phyloP scores from a whole-genome alignment of 2,113 vertebrate genomes.

The Melospiza melodia region DNA sequence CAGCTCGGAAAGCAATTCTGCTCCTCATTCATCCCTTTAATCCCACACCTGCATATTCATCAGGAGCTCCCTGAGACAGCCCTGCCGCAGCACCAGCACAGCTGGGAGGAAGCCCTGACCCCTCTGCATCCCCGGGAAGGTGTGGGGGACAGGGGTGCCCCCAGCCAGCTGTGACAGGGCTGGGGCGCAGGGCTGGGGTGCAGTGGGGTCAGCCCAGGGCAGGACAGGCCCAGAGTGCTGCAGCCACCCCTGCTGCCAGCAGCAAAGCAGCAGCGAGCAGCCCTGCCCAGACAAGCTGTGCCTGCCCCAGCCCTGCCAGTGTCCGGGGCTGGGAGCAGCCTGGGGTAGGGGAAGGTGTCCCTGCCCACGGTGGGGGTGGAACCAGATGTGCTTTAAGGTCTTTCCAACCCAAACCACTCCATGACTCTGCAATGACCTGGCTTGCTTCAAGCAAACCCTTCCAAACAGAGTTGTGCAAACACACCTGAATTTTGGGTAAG shows the following conservation, averaged over 20 bases:
- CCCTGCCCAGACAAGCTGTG: background rate
- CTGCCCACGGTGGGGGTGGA: background rate
- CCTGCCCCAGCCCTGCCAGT: background rate
- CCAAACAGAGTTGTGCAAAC: background rate
- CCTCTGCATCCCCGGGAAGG: background rate
- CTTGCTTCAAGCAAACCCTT: accelerated
- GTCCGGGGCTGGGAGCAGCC: background rate
- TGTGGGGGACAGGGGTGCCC: accelerated
- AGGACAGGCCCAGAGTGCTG: accelerated
- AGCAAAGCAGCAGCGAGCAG: background rate
- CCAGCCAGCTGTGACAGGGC: background rate
- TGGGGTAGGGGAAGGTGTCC: background rate
- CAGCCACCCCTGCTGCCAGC: background rate
- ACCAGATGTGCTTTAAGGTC: background rate
- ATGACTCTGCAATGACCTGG: accelerated
- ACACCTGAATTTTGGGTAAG: too few species aligned
- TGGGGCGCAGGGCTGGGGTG: background rate
- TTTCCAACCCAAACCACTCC: background rate
- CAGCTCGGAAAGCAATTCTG: conserved; percentile 17
- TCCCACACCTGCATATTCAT: conserved; percentile 66
- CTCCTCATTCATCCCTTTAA: conserved; percentile 58
- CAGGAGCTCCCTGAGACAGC: background rate
- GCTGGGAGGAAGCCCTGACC: background rate
- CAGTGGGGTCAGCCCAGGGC: background rate
- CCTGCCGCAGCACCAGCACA: background rate